Evolutionary conservation across 2,797 vertebrate species (phyloP).

Genomic region (Salarias fasciatus): DNA sequence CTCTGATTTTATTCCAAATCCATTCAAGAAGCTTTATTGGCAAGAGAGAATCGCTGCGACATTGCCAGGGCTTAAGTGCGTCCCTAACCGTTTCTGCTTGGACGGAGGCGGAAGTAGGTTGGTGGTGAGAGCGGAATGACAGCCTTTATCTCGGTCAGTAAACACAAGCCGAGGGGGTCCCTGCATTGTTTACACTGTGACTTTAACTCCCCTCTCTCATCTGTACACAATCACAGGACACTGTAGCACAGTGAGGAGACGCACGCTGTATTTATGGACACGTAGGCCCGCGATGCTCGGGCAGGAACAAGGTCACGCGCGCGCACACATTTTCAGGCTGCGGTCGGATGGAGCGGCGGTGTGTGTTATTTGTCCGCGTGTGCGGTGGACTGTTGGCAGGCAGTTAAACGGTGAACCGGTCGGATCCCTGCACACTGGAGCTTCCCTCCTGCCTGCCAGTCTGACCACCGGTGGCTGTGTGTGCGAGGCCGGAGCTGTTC

Average conservation of each 20-base stretch:
- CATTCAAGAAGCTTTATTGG: conserved; percentile 68
- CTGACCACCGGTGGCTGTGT: conserved; percentile 59
- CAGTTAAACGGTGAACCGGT: conserved; percentile 54
- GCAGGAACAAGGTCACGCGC: conserved; percentile 29
- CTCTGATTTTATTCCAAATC: conserved; percentile 57
- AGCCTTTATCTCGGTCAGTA: conserved; percentile 76
- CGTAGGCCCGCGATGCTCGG: not conserved
- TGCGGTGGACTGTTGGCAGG: conserved; percentile 59
- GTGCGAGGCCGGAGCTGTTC: not conserved
- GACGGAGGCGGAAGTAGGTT: conserved; percentile 55
- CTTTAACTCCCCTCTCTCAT: conserved; percentile 35
- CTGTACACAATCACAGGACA: conserved; percentile 41
- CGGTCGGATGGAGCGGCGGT: conserved; percentile 36
- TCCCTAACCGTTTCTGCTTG: conserved; percentile 43
- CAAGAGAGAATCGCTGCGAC: conserved; percentile 62
- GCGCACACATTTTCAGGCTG: conserved; percentile 15
- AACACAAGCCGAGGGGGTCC: conserved; percentile 69
- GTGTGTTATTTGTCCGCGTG: conserved; percentile 38
- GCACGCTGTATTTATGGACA: conserved; percentile 13
- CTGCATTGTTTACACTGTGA: conserved; percentile 65
- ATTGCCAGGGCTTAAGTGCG: conserved; percentile 67
- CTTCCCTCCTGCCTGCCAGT: conserved; percentile 76
- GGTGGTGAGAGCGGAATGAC: conserved; percentile 66
- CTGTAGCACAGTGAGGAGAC: conserved; percentile 22
- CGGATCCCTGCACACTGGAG: conserved; percentile 60